Percentiles rank a stretch among this genome's conserved stretches.
phyloP scores from a whole-genome alignment of 2,797 vertebrate species.

The Serranus cabrilla region DNA sequence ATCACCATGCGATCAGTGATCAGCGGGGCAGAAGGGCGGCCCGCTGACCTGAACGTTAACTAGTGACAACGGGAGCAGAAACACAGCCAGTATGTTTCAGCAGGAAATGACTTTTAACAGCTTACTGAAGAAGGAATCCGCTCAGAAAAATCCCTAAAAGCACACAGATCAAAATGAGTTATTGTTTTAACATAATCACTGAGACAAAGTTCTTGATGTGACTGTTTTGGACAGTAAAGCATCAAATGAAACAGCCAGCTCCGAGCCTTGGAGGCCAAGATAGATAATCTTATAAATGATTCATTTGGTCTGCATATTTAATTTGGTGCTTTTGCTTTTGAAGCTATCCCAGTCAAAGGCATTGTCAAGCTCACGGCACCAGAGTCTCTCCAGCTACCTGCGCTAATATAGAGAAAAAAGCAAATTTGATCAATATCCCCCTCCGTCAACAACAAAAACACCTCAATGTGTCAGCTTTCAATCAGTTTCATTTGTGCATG shows the following conservation, averaged over 20 bases:
- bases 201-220: constrained; percentile 3
- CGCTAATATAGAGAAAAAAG: constrained; percentile 4
- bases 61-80: constrained; percentile 32
- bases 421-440: not conserved
- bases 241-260: constrained; percentile 46
- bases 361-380: constrained; percentile 39
- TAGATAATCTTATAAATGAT: constrained; percentile 79
- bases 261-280: constrained; percentile 48
- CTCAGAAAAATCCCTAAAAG: not conserved
- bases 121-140: not conserved
- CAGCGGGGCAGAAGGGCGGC: constrained; percentile 51
- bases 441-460: constrained; percentile 2
- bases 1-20: constrained; percentile 68
- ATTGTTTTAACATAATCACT: not conserved
- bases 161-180: not conserved
- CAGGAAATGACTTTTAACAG: not conserved
- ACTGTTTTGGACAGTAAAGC: constrained; percentile 33
- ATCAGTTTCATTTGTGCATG: constrained; percentile 16
- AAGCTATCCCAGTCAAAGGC: constrained; percentile 52
- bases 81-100: not conserved
- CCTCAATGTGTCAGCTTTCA: not conserved
- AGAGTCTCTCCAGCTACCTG: not conserved
- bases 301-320: constrained; percentile 78
- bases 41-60: constrained; percentile 43
- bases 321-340: constrained; percentile 71